These are phyloP conservation scores for Vanessa cardui DNA, from an alignment of 2,888 invertebrate genomes.

Conservation along the genomic window DNA sequence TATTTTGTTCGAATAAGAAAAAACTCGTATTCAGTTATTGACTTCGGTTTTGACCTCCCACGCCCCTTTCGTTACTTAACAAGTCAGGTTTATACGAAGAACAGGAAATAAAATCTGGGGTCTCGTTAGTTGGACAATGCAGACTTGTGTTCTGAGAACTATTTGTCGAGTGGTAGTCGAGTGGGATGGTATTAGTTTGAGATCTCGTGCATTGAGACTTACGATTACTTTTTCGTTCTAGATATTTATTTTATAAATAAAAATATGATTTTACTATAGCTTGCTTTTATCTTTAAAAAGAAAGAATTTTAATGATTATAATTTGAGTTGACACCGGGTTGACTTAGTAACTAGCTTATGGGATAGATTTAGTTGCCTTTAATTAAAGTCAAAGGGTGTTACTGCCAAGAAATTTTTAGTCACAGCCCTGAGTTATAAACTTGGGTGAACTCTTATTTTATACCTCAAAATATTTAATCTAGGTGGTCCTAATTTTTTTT, in stretches of 20 bases:
- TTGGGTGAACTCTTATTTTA: no score
- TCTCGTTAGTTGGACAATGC: conserved; percentile 16
- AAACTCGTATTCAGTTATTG: conserved; percentile 36
- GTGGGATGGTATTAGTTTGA: conserved; percentile 11
- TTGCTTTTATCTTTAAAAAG: no score
- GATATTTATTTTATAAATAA: conserved; percentile 1
- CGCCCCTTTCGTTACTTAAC: conserved; percentile 6
- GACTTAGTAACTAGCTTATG: no score
- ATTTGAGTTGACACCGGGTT: no score
- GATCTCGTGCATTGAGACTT: conserved; percentile 16
- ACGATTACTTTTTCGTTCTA: conserved; percentile 1
- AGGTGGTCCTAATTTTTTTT: no score
- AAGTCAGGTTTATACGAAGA: conserved; percentile 1
- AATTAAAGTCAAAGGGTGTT: no score
- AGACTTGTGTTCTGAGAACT: conserved; percentile 11
- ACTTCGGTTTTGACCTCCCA: conserved; percentile 12
- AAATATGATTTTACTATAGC: no score
- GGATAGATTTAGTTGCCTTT: no score
- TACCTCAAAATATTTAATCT: no score
- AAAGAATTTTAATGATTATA: no score
- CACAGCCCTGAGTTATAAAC: no score
- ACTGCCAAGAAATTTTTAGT: no score
- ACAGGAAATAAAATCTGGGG: conserved; percentile 13
- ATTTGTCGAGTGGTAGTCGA: conserved; percentile 13
- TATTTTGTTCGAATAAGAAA: conserved; percentile 62